Evolutionary conservation across 2,797 vertebrate genomes (phyloP).

Genomic region (Poecilia picta): DNA sequence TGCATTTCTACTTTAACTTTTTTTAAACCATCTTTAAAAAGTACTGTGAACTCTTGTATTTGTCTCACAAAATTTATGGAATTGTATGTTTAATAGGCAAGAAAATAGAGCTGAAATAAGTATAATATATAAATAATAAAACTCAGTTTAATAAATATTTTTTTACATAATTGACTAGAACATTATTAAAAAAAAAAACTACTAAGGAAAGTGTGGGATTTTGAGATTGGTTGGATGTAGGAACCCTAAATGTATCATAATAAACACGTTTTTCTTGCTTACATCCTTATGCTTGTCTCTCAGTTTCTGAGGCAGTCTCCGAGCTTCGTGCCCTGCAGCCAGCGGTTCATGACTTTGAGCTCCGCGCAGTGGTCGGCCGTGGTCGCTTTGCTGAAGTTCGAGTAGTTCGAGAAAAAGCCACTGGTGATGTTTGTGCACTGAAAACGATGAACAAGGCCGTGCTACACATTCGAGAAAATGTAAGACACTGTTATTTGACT

Average conservation of each 20-base stretch:
- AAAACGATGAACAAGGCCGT: constrained; percentile 92
- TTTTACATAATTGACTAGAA: neutral
- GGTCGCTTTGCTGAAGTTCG: constrained; percentile 92
- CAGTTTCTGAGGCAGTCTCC: constrained; percentile 88
- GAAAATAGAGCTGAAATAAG: neutral
- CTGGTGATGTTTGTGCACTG: constrained; percentile 92
- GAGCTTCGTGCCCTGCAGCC: constrained; percentile 91
- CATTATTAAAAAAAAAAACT: neutral
- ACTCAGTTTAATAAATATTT: neutral
- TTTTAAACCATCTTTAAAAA: neutral
- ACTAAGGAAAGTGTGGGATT: neutral
- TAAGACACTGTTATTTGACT: constrained; percentile 67
- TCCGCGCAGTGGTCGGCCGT: constrained; percentile 85
- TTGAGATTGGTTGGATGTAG: neutral
- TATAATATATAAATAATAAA: neutral
- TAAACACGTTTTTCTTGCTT: neutral
- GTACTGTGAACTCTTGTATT: neutral
- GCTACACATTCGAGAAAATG: constrained; percentile 85
- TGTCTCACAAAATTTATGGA: neutral
- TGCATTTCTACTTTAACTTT: neutral
- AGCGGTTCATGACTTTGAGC: constrained; percentile 87
- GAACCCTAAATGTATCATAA: neutral
- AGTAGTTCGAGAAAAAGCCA: constrained; percentile 90
- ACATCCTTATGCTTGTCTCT: constrained; percentile 29
- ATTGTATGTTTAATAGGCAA: neutral